A percentile compares a stretch with the other conserved stretches of the same genome.
Conservation (phyloP, 2,113 vertebrate genomes). For the Grus americana region DNA sequence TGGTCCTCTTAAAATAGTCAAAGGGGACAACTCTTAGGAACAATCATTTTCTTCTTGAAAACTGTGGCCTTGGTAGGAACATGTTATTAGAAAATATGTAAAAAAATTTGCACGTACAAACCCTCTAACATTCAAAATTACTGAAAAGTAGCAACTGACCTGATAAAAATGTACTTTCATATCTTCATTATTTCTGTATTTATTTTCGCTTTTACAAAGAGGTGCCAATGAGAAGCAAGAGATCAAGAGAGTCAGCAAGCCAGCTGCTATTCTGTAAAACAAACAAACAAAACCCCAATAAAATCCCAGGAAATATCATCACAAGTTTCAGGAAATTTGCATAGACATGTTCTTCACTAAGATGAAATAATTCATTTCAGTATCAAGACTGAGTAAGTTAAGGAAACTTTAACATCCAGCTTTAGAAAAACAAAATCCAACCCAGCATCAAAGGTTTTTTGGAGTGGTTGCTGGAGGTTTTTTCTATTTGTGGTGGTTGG, state of each 20-base stretch:
- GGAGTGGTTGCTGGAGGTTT: background rate
- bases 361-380: background rate
- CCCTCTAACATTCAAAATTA: background rate
- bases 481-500: background rate
- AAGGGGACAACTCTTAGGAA: background rate
- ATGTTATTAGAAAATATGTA: background rate
- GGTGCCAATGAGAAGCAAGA: constrained; percentile 73
- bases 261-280: constrained; percentile 79
- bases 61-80: background rate
- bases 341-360: background rate
- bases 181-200: constrained; percentile 59
- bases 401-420: background rate
- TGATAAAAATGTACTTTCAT: constrained; percentile 78
- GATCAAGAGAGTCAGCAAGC: constrained; percentile 79
- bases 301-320: background rate
- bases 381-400: background rate
- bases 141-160: constrained; percentile 74
- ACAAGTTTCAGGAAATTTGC: background rate
- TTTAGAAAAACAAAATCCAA: background rate
- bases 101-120: background rate
- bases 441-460: background rate
- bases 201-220: constrained; percentile 69
- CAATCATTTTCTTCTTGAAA: background rate
- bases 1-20: background rate
- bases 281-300: constrained; percentile 12